Conservation (phyloP, 2,113 vertebrate species). For the Sylvia atricapilla region DNA sequence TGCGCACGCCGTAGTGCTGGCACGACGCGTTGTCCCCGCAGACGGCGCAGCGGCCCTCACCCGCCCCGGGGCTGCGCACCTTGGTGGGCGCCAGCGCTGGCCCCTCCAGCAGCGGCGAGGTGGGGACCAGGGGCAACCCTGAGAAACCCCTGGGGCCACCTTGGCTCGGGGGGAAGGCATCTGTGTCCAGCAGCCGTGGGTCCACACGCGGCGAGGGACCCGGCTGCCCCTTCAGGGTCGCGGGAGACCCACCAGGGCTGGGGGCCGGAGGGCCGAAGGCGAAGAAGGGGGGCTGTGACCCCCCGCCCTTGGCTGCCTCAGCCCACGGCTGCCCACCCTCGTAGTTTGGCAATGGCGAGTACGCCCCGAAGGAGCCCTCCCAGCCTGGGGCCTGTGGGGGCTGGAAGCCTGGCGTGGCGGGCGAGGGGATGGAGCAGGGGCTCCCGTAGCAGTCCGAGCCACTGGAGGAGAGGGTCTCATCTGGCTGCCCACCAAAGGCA, state of each 20-base stretch:
- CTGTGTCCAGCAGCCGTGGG: constrained; percentile 77
- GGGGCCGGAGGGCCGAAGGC: constrained; percentile 76
- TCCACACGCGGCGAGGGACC: constrained; percentile 63
- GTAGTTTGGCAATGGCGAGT: constrained; percentile 81
- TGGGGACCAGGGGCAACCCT: constrained; percentile 69
- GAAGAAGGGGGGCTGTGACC: constrained; percentile 80
- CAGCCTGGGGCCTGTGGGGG: constrained; percentile 77
- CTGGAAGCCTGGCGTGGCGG: constrained; percentile 85
- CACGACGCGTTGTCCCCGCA: constrained; percentile 95
- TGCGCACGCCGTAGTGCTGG: constrained; percentile 95
- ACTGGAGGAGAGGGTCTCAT: constrained; percentile 84
- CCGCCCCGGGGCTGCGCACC: constrained; percentile 75
- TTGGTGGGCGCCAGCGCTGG: constrained; percentile 75
- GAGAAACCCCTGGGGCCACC: constrained; percentile 62
- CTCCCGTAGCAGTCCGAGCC: constrained; percentile 91
- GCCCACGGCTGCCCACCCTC: constrained; percentile 81
- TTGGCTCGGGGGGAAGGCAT: constrained; percentile 55
- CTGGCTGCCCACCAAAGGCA: constrained; percentile 74
- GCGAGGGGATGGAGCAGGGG: constrained; percentile 82
- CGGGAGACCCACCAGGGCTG: constrained; percentile 66
- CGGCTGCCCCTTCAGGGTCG: constrained; percentile 67
- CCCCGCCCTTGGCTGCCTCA: constrained; percentile 72
- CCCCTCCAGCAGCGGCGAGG: constrained; percentile 69
- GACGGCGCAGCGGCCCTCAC: constrained; percentile 89
- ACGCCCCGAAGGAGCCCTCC: constrained; percentile 86